Base-by-base conservation (phyloP, 2,797 vertebrate species). In the Crax fasciolata region DNA sequence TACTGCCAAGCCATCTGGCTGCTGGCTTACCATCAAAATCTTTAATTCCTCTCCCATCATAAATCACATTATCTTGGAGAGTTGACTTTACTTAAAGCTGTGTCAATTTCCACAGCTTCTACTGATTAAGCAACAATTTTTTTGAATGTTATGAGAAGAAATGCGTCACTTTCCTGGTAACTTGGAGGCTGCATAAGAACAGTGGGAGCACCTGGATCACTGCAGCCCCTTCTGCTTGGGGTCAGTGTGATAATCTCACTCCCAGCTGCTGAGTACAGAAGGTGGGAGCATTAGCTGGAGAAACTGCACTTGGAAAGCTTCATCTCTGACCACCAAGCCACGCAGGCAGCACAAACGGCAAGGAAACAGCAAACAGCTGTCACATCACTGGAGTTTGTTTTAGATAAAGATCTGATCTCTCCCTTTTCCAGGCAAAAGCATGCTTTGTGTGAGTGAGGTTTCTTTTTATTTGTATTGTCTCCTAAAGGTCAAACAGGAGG, bases 311-410 rank as follows among this genome's bases (percentile, higher is more conserved):
- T 83, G 3, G 23, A 55, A 83, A 78, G 54, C 39, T 35, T 72
- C 28, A 77, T 43, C 49, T 51, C 6, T 41, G 58, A 90, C 70
- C 84, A 80, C 24, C 11, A 46, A 83, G 41, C 66, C 77, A 63
- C 32, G 27, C 3, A 49, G 49, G 14, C 75, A 71, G 38, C 21
- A 57, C 57, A 72, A 82, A 83, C 44, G 67, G 71, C 84, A 57
- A 78, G 55, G n/a, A 90, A 89, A 95, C 52, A 58, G 58, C 73
- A 73, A 90, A 89, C 76, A 94, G 73, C 79, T 93, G 82, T 58
- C 72, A 80, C 41, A 77, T 54, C 71, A 35, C 38, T 61, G 38
- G 11, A 72, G 58, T 85, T 87, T 85, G 78, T 52, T 89, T 81
- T n/a, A 94, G 75, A 51, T 61, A 65, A 81, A 0, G 0, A 75